A percentile compares a stretch with the other conserved stretches of the same genome.
Evolutionary conservation across 1,140 invertebrate genomes (phyloP).

Genomic region (Calliphora vicina): DNA sequence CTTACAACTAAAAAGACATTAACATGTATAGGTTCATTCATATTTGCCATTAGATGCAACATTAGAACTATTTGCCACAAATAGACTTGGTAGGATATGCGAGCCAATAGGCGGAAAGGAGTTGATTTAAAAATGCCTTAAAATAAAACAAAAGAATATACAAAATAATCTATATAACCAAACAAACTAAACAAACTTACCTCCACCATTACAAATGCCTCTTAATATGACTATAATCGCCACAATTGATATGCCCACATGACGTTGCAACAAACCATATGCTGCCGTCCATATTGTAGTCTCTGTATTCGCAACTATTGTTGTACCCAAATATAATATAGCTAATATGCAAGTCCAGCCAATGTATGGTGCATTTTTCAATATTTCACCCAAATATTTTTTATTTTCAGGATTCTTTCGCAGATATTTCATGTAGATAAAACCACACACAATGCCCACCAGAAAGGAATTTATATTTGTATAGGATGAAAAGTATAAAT

Average conservation of each 20-base stretch:
- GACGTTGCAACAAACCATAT: background rate
- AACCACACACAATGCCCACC: background rate
- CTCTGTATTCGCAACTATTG: background rate
- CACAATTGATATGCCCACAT: background rate
- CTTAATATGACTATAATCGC: background rate
- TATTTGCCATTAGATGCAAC: background rate
- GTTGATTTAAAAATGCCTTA: background rate
- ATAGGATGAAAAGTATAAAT: background rate
- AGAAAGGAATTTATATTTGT: background rate
- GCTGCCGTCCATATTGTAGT: background rate
- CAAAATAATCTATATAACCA: background rate
- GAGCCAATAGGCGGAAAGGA: background rate
- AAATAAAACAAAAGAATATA: background rate
- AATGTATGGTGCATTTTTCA: background rate
- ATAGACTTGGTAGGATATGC: constrained; percentile 15
- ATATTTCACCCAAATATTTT: background rate
- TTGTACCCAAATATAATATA: constrained; percentile 11
- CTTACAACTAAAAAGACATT: background rate
- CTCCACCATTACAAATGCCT: background rate
- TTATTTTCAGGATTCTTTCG: background rate
- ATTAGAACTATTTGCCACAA: background rate
- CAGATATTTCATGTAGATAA: constrained; percentile 6
- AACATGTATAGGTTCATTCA: background rate
- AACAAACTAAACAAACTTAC: background rate
- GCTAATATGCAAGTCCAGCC: background rate